Evolutionary conservation across 2,797 vertebrate genomes (phyloP), one percentile per base, ranked within the genome.

Genomic region (Fundulus diaphanus): DNA sequence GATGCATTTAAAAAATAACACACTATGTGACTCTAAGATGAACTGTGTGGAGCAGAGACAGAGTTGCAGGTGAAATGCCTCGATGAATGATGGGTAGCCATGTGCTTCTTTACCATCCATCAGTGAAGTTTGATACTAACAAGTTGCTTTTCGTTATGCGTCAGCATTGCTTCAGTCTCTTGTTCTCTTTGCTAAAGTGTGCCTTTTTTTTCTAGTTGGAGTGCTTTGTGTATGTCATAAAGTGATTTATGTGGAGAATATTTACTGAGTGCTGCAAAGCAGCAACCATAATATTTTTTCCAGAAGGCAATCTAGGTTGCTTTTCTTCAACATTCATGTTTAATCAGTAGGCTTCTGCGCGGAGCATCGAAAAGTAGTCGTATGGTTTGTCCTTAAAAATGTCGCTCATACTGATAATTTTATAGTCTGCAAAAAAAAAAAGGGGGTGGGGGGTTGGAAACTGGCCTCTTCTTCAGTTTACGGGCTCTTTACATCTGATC

Each of bases 211-310:
- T 51, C 59, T 35, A 35, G 18, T 2, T 35, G 33, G 8, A 35
- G 31, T 65, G 22, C 2, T 37, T n/a, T 40, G 24, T 11, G 3
- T 40, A 5, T 40, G 35, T 65, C 22, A 40, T 24, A 37, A 68
- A 22, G 42, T 68, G n/a, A 68, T 46, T 44, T 46, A 46, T 46
- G 31, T 63, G 59, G 27, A 68, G n/a, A 68, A 68, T 48, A 49
- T 49, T 68, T 9, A 68, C 42, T 0, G 8, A 68, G 9, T 33
- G 31, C 16, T 49, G 18, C 44, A 68, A 31, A 49, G 42, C 67
- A 49, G 16, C 67, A 48, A 31, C 7, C 4, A 2, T 31, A 11
- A 31, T 22, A 5, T 3, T 48, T 48, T 68, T 48, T 49, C 27
- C 44, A 33, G 57, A 3, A 20, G 15, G 44, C 18, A 68, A 27